phyloP scores from a whole-genome alignment of 2,113 vertebrate genomes.

The Calypte anna region DNA sequence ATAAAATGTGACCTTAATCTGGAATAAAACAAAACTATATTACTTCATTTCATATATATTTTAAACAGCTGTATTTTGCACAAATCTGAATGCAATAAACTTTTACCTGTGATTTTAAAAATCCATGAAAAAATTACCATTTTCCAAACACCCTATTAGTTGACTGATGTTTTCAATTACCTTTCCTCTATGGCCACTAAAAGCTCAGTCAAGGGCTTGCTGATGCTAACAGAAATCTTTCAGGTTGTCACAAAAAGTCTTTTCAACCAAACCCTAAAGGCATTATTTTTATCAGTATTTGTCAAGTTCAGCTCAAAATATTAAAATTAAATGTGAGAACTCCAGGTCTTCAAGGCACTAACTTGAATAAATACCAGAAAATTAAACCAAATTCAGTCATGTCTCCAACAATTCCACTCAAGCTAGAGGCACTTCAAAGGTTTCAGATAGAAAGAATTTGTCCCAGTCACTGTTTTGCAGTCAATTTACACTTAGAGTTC shows the following conservation, averaged over 20 bases:
- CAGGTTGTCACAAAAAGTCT: constrained; percentile 7
- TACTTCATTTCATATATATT: neutral
- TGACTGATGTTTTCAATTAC: constrained; percentile 40
- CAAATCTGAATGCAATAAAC: neutral
- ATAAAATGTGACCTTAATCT: neutral
- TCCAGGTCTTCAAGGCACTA: constrained; percentile 44
- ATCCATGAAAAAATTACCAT: neutral
- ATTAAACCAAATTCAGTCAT: constrained; percentile 48
- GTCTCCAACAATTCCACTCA: constrained; percentile 27
- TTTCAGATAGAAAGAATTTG: constrained; percentile 47
- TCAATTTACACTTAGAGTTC: constrained; percentile 30
- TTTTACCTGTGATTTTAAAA: neutral
- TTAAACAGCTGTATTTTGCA: neutral
- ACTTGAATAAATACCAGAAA: constrained; percentile 60
- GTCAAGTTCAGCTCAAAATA: constrained; percentile 46
- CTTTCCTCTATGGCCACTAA: constrained; percentile 18
- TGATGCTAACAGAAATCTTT: constrained; percentile 29
- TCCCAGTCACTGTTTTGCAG: constrained; percentile 46
- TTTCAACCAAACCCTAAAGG: constrained; percentile 20
- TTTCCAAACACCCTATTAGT: neutral
- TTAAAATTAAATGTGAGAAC: constrained; percentile 51
- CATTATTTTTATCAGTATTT: constrained; percentile 59
- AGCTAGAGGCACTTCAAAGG: constrained; percentile 44
- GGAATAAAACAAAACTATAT: neutral
- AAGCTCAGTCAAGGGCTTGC: neutral